These are phyloP conservation scores for Philypnodon macrostomus DNA, from an alignment of 2,797 vertebrate genomes.

Conservation along the genomic window DNA sequence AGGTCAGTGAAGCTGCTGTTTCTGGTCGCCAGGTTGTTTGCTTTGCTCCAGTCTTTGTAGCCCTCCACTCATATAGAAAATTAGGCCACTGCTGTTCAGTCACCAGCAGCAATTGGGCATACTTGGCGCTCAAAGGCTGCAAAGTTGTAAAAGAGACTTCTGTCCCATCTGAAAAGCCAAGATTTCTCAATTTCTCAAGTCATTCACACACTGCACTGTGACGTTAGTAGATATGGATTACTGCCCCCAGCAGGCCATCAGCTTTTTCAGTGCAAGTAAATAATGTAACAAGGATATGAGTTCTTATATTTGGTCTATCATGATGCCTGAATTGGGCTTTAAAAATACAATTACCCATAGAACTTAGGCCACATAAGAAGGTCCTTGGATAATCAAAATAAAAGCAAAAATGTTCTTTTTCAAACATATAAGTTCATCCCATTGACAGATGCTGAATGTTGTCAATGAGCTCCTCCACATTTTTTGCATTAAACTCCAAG, in stretches of 20 bases:
- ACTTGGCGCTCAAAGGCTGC: slow-evolving; percentile 4
- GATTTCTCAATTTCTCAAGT: not conserved
- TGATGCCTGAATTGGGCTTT: too few species aligned
- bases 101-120: slow-evolving; percentile 22
- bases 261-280: too few species aligned
- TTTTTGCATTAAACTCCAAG: slow-evolving; percentile 2
- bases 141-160: not conserved
- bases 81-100: slow-evolving; percentile 20
- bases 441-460: slow-evolving; percentile 12
- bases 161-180: too few species aligned
- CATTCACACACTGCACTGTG: too few species aligned
- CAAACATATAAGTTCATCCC: not conserved
- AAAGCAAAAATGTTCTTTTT: not conserved
- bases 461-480: slow-evolving; percentile 8
- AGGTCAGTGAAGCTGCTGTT: slow-evolving; percentile 49
- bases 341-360: too few species aligned
- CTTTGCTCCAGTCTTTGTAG: slow-evolving; percentile 47
- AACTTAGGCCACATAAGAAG: too few species aligned
- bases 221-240: too few species aligned
- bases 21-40: slow-evolving; percentile 57
- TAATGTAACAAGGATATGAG: too few species aligned
- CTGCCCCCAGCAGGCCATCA: too few species aligned
- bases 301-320: too few species aligned
- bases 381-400: too few species aligned
- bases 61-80: slow-evolving; percentile 49